Base-by-base conservation (phyloP, 2,888 invertebrate species). In the Vesta saturnalis region DNA sequence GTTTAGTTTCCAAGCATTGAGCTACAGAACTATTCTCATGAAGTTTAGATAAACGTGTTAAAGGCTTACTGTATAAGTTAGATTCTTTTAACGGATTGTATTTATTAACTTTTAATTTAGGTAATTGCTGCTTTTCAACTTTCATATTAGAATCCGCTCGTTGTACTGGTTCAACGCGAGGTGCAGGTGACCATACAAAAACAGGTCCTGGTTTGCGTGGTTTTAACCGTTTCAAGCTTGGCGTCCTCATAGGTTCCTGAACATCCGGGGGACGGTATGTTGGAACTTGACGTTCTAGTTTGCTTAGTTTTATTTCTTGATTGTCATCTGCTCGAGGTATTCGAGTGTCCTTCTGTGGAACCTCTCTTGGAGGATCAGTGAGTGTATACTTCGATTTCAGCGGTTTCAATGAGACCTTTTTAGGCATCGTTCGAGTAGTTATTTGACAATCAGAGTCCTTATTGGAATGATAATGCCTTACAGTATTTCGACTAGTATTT, bases 321-420 rank as follows among this genome's bases (percentile, higher is more conserved):
- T 8, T 10, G 21, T 18, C 61, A 14, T 61, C 61, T 21, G 66
- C 60, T 23, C 66, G 46, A 1, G 47, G 55, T 15, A 30, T 55
- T n/a, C 19, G 21, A 8, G 3, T 15, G 35, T 57, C 43, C 15
- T n/a, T 16, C 14, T 15, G 2, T 43, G 35, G 16, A 16, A 15
- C 14, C 1, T 1, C 1, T 57, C n/a, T 39, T 1, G 39, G 57
- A 10, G 39, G 18, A 2, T 39, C 39, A 1, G 1, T 39, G 16
- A 10, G n/a, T 15, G 16, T 16, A 8, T 8, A 18, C 35, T 39
- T 49, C 12, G 1, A 12, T 22, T 21, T 55, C 3, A 14, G 5
- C 6, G 55, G 55, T n/a, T 19, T 22, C 21, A 55, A 22, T 2
- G 55, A 21, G 1, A 8, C 8, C 8, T 39, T 8, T n/a, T 6